These are phyloP conservation scores for Nestor notabilis DNA, from an alignment of 2,113 vertebrate genomes.

Conservation along the genomic window DNA sequence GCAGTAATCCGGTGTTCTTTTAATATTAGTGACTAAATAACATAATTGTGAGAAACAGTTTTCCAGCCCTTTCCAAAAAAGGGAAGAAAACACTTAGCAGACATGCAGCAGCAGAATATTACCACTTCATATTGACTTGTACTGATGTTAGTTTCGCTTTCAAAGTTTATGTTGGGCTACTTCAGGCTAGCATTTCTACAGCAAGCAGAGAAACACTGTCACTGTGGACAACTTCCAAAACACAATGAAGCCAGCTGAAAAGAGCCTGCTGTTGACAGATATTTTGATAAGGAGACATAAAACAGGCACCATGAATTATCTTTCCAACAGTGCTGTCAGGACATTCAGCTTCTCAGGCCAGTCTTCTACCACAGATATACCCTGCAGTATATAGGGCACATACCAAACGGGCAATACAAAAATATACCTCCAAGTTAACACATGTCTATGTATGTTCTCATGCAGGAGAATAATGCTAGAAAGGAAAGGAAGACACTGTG, in stretches of 20 bases:
- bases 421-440: neutral
- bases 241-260: neutral
- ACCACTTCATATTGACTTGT: neutral
- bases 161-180: neutral
- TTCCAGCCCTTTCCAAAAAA: constrained; percentile 3
- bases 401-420: neutral
- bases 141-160: neutral
- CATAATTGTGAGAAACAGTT: neutral
- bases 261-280: neutral
- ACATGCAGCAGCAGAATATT: neutral
- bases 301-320: neutral
- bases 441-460: fast-evolving
- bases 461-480: neutral
- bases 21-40: neutral
- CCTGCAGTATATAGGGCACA: fast-evolving
- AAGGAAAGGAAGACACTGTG: neutral
- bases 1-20: neutral
- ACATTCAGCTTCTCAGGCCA: neutral
- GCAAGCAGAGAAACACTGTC: neutral
- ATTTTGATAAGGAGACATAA: neutral
- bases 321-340: neutral
- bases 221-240: neutral
- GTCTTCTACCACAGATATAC: neutral
- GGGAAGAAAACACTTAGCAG: neutral
- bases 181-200: neutral